Base-by-base conservation (phyloP, 1,140 invertebrate species). In the Plutomurus gul region DNA sequence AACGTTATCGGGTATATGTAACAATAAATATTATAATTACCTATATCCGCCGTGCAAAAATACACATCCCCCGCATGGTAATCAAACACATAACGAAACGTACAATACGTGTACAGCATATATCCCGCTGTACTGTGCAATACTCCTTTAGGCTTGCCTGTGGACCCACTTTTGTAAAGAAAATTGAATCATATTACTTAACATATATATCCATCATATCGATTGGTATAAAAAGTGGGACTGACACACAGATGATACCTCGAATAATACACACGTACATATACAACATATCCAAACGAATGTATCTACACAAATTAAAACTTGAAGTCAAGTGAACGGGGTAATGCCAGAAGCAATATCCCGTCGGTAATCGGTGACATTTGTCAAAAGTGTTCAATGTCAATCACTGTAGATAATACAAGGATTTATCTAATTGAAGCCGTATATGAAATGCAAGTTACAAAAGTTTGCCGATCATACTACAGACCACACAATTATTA, bases 21-120 rank as follows among this genome's bases (percentile, higher is more conserved):
- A 96, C 75, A 98, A 92, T 86, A 18, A 18, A 0, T 8, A 51
- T 25, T 22, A 25, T 51, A 22, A 27, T 10, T 60, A 65, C 56
- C 97, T 75, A 99, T 92, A 86, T 99, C 97, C n/a, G 97, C 97
- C n/a, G 97, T 99, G 85, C 97, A 99, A 94, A 95, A 99, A 87
- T 81, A 99, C 65, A 98, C 89, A 86, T 99, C 97, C 40, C 90
- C 90, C 0, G 92, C 92, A 82, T 95, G 92, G 86, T 97, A 96
- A 86, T 99, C 96, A 86, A 99, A 99, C 3, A 96, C 94, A 85
- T 96, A 96, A 87, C 95, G 95, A 85, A 96, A 96, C 0, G 95
- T 96, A 0, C 94, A 93, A 0, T 93, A 92, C 4, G 93, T 49
- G 33, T 79, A 83, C 1, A 83, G 84, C 87, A 99, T 90, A 86